Conservation (phyloP, 37 sponge, comb jelly and placozoan genomes). For the Tethya wilhelma region DNA sequence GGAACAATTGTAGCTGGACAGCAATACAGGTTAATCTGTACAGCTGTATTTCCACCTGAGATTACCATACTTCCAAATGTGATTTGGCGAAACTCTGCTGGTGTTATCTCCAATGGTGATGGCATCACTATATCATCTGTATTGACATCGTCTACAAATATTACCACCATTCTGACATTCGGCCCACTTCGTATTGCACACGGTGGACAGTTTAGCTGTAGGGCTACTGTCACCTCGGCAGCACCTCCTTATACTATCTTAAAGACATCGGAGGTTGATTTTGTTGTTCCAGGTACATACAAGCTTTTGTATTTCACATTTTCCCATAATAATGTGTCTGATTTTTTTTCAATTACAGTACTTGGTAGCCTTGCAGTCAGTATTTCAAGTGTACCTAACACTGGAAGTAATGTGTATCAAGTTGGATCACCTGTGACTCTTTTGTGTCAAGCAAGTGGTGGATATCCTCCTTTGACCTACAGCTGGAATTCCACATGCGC, state of each 20-base stretch:
- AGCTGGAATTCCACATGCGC: constrained; percentile 10
- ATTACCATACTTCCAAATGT: not conserved
- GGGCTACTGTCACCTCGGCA: not conserved
- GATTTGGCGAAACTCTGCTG: not conserved
- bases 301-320: too few relatives aligned
- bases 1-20: not conserved
- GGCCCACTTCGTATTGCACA: constrained; percentile 1
- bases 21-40: constrained; percentile 1
- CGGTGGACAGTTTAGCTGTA: constrained; percentile 21
- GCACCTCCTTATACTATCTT: not conserved
- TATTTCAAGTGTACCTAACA: not conserved
- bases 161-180: not conserved
- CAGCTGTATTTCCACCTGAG: not conserved
- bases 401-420: constrained; percentile 15
- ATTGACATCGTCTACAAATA: not conserved
- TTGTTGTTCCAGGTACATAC: not conserved
- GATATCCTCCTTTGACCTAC: constrained; percentile 6
- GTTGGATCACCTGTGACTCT: constrained; percentile 9
- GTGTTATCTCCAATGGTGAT: not conserved
- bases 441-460: constrained; percentile 4
- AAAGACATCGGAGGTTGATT: not conserved
- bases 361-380: not conserved
- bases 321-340: too few relatives aligned
- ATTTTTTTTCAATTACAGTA: too few relatives aligned
- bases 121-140: not conserved